Percentiles rank a stretch among this genome's conserved stretches.
These are phyloP conservation scores for Caenorhabditis sp. DNA, from an alignment of 2,888 invertebrate species.

Conservation along the genomic window DNA sequence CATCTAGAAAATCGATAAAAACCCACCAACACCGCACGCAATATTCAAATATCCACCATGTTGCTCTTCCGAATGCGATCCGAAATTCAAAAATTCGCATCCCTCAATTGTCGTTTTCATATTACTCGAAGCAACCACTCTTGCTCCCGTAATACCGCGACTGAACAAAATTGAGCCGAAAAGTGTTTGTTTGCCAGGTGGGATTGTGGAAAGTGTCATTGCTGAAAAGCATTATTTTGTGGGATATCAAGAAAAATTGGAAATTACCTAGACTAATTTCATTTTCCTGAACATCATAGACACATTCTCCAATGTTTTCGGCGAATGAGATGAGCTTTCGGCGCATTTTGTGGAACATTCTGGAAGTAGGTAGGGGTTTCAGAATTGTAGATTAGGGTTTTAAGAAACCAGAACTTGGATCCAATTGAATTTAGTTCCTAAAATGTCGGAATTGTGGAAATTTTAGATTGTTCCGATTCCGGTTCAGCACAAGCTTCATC, in stretches of 20 bases:
- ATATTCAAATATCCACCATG: conserved; percentile 62
- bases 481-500: too few relatives aligned
- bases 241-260: not conserved
- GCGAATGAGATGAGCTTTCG: conserved; percentile 50
- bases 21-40: conserved; percentile 59
- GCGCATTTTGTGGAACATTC: conserved; percentile 49
- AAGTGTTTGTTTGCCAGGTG: conserved; percentile 53
- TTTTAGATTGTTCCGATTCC: too few relatives aligned
- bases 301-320: conserved; percentile 57
- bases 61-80: conserved; percentile 55
- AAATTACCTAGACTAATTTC: conserved; percentile 53
- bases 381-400: too few relatives aligned
- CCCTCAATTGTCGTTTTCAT: conserved; percentile 46
- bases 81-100: conserved; percentile 58
- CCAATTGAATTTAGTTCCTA: too few relatives aligned
- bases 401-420: too few relatives aligned
- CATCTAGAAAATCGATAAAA: not conserved
- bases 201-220: conserved; percentile 60
- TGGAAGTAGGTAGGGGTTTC: conserved; percentile 4
- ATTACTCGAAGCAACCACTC: conserved; percentile 48
- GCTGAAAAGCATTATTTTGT: conserved; percentile 24
- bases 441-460: too few relatives aligned
- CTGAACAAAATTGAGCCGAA: conserved; percentile 61
- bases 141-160: conserved; percentile 61
- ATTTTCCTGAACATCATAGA: conserved; percentile 58